A percentile compares a stretch with the other conserved stretches of the same genome.
Evolutionary conservation across 1,140 invertebrate species (phyloP).

Genomic region (Hormaphis cornu): DNA sequence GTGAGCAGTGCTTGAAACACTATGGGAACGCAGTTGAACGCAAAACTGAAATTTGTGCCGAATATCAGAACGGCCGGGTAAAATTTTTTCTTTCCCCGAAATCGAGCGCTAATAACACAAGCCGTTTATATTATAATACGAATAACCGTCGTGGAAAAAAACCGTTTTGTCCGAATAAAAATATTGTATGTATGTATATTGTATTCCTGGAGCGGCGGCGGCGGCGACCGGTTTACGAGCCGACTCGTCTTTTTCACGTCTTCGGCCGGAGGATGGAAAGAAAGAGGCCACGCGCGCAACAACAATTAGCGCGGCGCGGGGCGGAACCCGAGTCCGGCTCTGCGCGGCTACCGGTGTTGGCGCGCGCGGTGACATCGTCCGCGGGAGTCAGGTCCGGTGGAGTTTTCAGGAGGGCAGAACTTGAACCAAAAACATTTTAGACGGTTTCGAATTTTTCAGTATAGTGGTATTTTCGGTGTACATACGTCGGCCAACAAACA

Average conservation of each 20-base stretch:
- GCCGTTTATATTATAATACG: background rate
- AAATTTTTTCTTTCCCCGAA: too few species aligned
- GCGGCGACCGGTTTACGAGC: conserved; percentile 9
- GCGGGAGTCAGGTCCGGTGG: too few species aligned
- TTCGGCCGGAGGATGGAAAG: background rate
- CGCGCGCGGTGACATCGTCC: background rate
- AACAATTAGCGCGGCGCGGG: conserved; percentile 24
- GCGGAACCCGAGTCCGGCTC: background rate
- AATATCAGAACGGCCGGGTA: too few species aligned
- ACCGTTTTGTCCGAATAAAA: conserved; percentile 3
- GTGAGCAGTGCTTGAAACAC: too few species aligned
- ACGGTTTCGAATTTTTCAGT: too few species aligned
- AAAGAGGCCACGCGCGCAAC: background rate
- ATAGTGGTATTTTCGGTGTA: too few species aligned
- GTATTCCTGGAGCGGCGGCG: background rate
- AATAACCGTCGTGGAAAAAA: background rate
- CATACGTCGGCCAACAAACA: too few species aligned
- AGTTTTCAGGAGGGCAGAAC: too few species aligned
- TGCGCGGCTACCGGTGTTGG: conserved; percentile 8
- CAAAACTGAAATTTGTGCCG: too few species aligned
- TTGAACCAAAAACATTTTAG: too few species aligned
- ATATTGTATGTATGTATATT: background rate
- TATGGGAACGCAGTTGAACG: too few species aligned
- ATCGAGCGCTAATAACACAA: too few species aligned
- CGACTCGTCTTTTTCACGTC: background rate